phyloP scores from a whole-genome alignment of 2,797 vertebrate species.

The Rhabdomys pumilio region DNA sequence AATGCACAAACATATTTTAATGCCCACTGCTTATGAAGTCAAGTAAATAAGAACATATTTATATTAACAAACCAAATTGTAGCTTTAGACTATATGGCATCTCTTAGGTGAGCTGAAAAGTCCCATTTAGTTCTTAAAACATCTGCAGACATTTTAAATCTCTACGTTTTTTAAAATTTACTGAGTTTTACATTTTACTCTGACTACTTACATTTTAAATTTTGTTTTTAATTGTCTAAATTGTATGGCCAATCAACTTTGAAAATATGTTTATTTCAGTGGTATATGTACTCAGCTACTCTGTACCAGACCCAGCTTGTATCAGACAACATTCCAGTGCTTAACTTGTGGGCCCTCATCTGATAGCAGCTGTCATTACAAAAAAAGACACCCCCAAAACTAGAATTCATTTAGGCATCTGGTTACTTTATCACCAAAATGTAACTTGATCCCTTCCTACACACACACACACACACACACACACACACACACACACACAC shows the following conservation, averaged over 20 bases:
- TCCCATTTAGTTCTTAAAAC: slow-evolving; percentile 30
- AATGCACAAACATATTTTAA: neutral
- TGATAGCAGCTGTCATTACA: slow-evolving; percentile 8
- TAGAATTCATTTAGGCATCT: neutral
- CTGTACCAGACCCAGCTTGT: neutral
- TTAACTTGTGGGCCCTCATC: neutral
- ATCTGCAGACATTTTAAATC: slow-evolving; percentile 35
- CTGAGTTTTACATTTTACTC: neutral
- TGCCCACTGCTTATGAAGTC: neutral
- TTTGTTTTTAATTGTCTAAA: slow-evolving; percentile 14
- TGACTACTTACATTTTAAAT: slow-evolving; percentile 21
- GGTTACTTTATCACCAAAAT: neutral
- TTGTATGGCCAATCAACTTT: neutral
- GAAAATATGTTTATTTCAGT: neutral
- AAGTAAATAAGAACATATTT: neutral
- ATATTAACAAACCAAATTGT: neutral
- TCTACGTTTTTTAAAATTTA: neutral
- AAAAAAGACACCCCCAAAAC: neutral
- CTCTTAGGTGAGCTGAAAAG: slow-evolving; percentile 54
- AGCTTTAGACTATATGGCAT: neutral
- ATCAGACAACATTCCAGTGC: neutral
- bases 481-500: neutral
- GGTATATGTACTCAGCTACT: neutral
- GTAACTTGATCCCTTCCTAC: neutral
- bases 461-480: neutral